Evolutionary conservation across 2,797 vertebrate species (phyloP).

Genomic region (Calcarius lapponicus): DNA sequence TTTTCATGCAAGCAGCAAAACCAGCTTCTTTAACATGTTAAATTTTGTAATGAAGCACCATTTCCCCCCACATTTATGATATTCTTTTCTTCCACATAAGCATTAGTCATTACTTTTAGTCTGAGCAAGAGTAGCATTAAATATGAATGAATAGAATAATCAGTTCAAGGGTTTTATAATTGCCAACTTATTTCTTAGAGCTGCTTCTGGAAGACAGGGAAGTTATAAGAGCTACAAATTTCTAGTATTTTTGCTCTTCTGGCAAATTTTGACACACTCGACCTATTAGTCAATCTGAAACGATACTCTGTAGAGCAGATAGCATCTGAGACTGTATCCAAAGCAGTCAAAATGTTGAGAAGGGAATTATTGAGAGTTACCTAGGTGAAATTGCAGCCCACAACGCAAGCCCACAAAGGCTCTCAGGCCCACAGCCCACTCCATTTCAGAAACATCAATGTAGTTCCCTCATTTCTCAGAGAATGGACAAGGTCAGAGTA

Average conservation of each 20-base stretch:
- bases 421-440: neutral
- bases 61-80: neutral
- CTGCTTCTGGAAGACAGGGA: neutral
- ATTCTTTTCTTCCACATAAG: neutral
- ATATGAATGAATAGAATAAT: neutral
- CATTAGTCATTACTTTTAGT: neutral
- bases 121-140: neutral
- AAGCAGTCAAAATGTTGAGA: neutral
- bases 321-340: neutral
- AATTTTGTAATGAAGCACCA: neutral
- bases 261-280: neutral
- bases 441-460: neutral
- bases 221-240: neutral
- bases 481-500: neutral
- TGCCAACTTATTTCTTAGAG: neutral
- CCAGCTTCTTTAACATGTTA: neutral
- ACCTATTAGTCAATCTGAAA: neutral
- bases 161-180: neutral
- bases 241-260: neutral
- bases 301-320: neutral
- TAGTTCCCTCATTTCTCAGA: neutral
- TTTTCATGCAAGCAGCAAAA: neutral
- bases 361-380: neutral
- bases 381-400: neutral
- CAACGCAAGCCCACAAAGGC: neutral